Evolutionary conservation across 2,888 invertebrate species (phyloP).

Genomic region (Drosophila longiperda): DNA sequence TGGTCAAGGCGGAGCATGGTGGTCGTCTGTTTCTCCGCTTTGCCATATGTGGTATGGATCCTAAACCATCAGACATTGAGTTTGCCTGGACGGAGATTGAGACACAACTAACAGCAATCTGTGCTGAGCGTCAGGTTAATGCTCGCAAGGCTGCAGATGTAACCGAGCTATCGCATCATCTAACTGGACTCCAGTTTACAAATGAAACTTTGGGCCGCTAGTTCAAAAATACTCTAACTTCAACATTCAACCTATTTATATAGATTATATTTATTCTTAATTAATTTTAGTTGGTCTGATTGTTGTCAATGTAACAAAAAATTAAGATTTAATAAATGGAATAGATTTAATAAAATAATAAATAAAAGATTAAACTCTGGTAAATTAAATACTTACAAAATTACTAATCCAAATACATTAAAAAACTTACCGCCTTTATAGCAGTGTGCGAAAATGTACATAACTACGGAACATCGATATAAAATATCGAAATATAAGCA

Average conservation of each 20-base stretch:
- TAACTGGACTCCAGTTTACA: conserved; percentile 57
- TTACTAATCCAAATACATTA: neutral
- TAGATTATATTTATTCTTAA: conserved; percentile 37
- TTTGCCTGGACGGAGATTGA: conserved; percentile 90
- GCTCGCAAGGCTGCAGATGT: conserved; percentile 55
- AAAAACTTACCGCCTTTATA: neutral
- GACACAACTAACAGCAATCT: conserved; percentile 86
- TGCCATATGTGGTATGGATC: conserved; percentile 91
- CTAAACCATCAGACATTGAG: conserved; percentile 89
- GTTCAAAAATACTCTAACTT: conserved; percentile 11
- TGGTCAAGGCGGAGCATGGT: conserved; percentile 91
- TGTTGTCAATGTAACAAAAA: conserved; percentile 17
- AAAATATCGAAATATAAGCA: neutral
- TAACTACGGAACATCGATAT: neutral
- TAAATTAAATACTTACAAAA: neutral
- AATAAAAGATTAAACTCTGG: neutral
- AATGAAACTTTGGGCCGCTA: conserved; percentile 59
- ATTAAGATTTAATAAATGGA: conserved; percentile 48
- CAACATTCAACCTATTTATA: neutral
- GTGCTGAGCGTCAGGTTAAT: conserved; percentile 41
- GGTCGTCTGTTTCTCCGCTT: conserved; percentile 91
- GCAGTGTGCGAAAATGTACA: neutral
- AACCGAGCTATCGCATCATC: conserved; percentile 61
- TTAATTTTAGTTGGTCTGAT: conserved; percentile 21
- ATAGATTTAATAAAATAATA: conserved; percentile 37